Conservation (phyloP, 1,140 invertebrate species). For the Heliconius himera region DNA sequence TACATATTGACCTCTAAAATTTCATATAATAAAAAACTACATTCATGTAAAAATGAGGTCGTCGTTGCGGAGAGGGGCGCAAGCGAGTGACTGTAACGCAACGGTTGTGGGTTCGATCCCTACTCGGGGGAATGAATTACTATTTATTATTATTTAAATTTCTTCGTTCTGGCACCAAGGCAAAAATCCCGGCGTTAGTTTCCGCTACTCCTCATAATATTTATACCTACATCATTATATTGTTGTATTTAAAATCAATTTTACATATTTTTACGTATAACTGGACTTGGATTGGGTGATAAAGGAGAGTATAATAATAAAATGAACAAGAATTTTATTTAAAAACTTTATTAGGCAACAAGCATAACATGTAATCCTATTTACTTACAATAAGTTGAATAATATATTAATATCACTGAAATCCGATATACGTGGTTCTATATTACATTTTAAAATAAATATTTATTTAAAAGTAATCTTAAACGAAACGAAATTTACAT, state of each 20-base stretch:
- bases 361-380: conserved; percentile 49
- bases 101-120: too few species aligned
- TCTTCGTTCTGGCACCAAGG: too few species aligned
- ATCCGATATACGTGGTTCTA: conserved; percentile 67
- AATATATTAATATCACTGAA: conserved; percentile 73
- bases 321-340: conserved; percentile 23
- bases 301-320: neutral
- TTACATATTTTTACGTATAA: neutral
- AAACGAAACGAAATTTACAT: conserved; percentile 23
- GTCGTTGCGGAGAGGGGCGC: too few species aligned
- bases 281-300: neutral
- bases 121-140: too few species aligned
- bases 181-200: too few species aligned
- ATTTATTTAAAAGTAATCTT: conserved; percentile 25
- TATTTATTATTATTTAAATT: too few species aligned
- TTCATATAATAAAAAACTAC: too few species aligned
- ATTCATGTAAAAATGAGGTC: too few species aligned
- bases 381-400: conserved; percentile 51
- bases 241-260: neutral
- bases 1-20: too few species aligned
- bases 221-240: too few species aligned
- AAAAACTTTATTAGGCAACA: conserved; percentile 64
- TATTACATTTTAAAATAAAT: conserved; percentile 32
- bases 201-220: too few species aligned
- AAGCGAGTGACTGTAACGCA: too few species aligned